A percentile compares a stretch with the other conserved stretches of the same genome.
Conservation (phyloP, 2,888 invertebrate genomes). For the Cyrtodaria siliqua region DNA sequence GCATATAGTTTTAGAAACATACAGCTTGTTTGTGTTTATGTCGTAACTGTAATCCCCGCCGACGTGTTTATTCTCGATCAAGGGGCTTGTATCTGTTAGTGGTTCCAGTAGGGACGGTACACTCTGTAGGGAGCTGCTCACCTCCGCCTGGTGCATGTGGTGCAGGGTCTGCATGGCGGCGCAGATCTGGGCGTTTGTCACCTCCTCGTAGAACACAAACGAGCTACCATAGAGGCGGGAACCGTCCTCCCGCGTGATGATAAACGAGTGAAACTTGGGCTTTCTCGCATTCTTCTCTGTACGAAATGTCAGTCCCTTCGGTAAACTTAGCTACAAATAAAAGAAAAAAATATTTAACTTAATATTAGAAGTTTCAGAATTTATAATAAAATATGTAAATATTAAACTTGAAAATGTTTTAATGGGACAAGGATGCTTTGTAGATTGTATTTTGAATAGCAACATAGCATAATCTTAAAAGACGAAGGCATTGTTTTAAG, state of each 20-base stretch:
- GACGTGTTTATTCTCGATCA: conserved; percentile 44
- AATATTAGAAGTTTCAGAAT: too few species aligned
- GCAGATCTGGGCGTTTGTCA: conserved; percentile 96
- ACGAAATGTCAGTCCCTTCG: conserved; percentile 96
- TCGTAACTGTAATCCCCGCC: conserved; percentile 89
- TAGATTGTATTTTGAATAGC: too few species aligned
- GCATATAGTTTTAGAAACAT: conserved; percentile 97
- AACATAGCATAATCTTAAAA: too few species aligned
- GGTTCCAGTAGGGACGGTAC: conserved; percentile 56
- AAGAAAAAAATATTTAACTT: conserved; percentile 1
- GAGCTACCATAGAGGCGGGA: conserved; percentile 97
- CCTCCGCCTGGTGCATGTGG: conserved; percentile 87
- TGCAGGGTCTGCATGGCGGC: conserved; percentile 98
- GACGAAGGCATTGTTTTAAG: too few species aligned
- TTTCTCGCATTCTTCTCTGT: conserved; percentile 96
- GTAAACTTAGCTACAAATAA: conserved; percentile 93
- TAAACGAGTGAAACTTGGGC: conserved; percentile 97
- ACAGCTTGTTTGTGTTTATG: conserved; percentile 96
- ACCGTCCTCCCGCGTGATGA: conserved; percentile 98
- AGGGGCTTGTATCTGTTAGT: conserved; percentile 57
- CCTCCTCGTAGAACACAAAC: conserved; percentile 98
- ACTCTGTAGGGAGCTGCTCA: conserved; percentile 52
- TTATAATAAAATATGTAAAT: too few species aligned
- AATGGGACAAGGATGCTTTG: too few species aligned
- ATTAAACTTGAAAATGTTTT: too few species aligned